phyloP scores from a whole-genome alignment of 2,113 vertebrate genomes.

The Hylia prasina region DNA sequence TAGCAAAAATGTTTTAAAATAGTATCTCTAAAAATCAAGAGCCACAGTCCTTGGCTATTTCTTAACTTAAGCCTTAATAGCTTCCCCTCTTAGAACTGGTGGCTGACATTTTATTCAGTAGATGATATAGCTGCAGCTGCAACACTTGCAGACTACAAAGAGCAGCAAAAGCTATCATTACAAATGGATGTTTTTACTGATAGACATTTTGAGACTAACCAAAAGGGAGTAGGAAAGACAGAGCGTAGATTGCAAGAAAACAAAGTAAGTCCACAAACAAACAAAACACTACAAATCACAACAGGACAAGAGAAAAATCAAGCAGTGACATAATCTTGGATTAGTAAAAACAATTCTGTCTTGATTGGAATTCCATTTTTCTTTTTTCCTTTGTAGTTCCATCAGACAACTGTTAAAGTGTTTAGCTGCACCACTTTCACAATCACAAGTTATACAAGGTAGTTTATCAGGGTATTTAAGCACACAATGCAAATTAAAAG shows the following conservation, averaged over 20 bases:
- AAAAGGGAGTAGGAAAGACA: neutral
- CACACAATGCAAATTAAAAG: neutral
- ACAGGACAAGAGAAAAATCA: conserved; percentile 28
- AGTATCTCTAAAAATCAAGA: neutral
- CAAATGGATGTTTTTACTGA: neutral
- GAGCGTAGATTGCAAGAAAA: neutral
- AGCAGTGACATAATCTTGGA: neutral
- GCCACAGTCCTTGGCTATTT: neutral
- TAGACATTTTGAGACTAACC: neutral
- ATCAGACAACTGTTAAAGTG: neutral
- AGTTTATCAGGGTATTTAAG: neutral
- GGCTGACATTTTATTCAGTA: neutral
- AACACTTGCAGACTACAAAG: neutral
- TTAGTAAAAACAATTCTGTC: neutral
- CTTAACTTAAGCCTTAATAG: neutral
- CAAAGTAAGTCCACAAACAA: neutral
- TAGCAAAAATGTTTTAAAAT: neutral
- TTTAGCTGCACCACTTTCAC: neutral
- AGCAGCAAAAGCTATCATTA: neutral
- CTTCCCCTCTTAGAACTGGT: neutral
- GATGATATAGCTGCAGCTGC: neutral
- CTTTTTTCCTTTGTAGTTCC: neutral
- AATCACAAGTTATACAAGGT: neutral
- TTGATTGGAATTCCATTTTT: neutral
- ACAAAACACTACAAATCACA: conserved; percentile 44